Percentiles rank a stretch among this genome's conserved stretches.
Evolutionary conservation across 2,888 invertebrate genomes (phyloP).

Genomic region (Crossocerus cetratus): DNA sequence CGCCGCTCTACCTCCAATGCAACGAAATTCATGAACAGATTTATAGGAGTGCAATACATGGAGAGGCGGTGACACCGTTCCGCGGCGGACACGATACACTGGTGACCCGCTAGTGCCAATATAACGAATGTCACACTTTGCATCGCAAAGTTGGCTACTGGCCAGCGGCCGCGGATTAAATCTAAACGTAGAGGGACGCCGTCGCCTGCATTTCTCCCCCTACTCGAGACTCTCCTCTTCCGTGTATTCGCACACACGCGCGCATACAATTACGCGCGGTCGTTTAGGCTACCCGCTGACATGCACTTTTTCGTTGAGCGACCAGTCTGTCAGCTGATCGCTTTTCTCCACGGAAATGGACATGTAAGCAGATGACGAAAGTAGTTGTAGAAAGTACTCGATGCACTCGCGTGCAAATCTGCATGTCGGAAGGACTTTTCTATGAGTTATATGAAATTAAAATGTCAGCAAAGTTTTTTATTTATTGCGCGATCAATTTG

Average conservation of each 20-base stretch:
- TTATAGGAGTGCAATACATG: not conserved
- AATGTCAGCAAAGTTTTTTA: too few relatives aligned
- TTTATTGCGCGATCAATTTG: too few relatives aligned
- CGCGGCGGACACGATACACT: conserved; percentile 1
- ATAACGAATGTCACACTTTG: conserved; percentile 31
- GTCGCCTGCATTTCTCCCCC: conserved; percentile 17
- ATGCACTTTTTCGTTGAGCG: too few relatives aligned
- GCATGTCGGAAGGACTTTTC: too few relatives aligned
- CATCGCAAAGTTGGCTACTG: conserved; percentile 28
- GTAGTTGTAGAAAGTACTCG: too few relatives aligned
- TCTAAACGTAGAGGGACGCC: conserved; percentile 39
- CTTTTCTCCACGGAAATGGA: too few relatives aligned
- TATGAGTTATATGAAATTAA: too few relatives aligned
- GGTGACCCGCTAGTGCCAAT: conserved; percentile 5
- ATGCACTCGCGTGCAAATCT: too few relatives aligned
- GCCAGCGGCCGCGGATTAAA: conserved; percentile 48
- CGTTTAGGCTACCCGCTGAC: too few relatives aligned
- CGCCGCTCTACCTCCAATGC: not conserved
- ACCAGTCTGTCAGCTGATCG: too few relatives aligned
- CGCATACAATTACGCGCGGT: too few relatives aligned
- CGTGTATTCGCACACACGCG: conserved; percentile 12
- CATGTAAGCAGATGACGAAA: too few relatives aligned
- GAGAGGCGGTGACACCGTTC: conserved; percentile 7
- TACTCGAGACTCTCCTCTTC: conserved; percentile 13
- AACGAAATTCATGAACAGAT: not conserved